Conservation (phyloP, 2,888 invertebrate species). For the Drosophila bunnanda region DNA sequence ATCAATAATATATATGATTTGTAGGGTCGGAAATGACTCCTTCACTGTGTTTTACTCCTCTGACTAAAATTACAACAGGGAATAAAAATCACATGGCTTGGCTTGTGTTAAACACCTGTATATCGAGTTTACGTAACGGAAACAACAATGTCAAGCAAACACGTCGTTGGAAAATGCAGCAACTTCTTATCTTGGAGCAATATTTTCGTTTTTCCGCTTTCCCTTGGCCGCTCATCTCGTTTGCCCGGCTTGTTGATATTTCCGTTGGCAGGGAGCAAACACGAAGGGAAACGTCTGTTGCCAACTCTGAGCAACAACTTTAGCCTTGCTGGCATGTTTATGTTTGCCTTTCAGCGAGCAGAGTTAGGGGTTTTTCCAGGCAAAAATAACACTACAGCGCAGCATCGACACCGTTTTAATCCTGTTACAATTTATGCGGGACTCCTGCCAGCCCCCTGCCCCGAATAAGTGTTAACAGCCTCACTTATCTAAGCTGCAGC, state of each 20-base stretch:
- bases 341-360: slow-evolving; percentile 27
- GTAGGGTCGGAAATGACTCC: too few relatives aligned
- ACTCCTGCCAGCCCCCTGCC: slow-evolving; percentile 14
- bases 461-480: slow-evolving; percentile 42
- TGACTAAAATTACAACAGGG: too few relatives aligned
- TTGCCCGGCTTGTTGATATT: slow-evolving; percentile 18
- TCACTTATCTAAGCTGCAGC: slow-evolving; percentile 44
- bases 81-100: slow-evolving; percentile 4
- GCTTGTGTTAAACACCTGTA: background rate
- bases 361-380: slow-evolving; percentile 37
- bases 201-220: slow-evolving; percentile 27
- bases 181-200: slow-evolving; percentile 27
- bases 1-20: too few relatives aligned
- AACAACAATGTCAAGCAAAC: slow-evolving; percentile 27
- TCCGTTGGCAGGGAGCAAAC: background rate
- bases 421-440: slow-evolving; percentile 37
- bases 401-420: slow-evolving; percentile 46
- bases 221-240: slow-evolving; percentile 14
- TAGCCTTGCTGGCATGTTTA: slow-evolving; percentile 28
- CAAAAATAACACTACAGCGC: slow-evolving; percentile 33
- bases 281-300: slow-evolving; percentile 16
- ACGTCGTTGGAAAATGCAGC: slow-evolving; percentile 14
- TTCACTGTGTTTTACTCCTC: too few relatives aligned
- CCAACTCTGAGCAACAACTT: slow-evolving; percentile 35
- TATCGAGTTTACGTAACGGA: slow-evolving; percentile 6